phyloP scores from a whole-genome alignment of 2,113 vertebrate genomes.

The Saimiri boliviensis region DNA sequence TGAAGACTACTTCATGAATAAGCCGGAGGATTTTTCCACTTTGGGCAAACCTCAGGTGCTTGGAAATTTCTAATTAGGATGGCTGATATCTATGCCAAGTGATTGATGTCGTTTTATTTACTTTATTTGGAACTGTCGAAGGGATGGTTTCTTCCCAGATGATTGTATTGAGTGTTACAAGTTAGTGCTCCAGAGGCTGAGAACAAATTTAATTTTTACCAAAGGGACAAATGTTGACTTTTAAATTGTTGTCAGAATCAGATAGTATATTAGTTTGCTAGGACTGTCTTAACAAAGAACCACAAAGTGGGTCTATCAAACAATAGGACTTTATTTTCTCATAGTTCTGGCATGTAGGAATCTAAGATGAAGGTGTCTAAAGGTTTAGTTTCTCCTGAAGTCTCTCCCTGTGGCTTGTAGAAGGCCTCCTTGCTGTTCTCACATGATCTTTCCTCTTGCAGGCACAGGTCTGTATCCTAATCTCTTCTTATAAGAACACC shows the following conservation, averaged over 20 bases:
- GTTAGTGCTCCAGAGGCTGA: not conserved
- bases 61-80: not conserved
- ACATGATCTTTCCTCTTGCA: not conserved
- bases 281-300: not conserved
- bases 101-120: constrained; percentile 1
- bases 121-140: not conserved
- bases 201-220: constrained; percentile 7
- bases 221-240: constrained; percentile 8
- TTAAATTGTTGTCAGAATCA: not conserved
- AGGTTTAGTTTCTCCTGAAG: not conserved
- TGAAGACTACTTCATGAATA: not conserved
- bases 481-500: not conserved
- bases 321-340: not conserved
- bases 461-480: not conserved
- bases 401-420: not conserved
- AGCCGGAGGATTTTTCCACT: not conserved
- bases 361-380: not conserved
- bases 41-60: not conserved
- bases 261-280: not conserved
- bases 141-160: not conserved
- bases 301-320: not conserved
- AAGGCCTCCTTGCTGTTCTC: not conserved
- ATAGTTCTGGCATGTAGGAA: not conserved
- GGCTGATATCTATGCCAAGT: not conserved
- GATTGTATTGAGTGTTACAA: not conserved